Conservation (phyloP, 2,113 vertebrate genomes). For the Triplophysa dalaica region DNA sequence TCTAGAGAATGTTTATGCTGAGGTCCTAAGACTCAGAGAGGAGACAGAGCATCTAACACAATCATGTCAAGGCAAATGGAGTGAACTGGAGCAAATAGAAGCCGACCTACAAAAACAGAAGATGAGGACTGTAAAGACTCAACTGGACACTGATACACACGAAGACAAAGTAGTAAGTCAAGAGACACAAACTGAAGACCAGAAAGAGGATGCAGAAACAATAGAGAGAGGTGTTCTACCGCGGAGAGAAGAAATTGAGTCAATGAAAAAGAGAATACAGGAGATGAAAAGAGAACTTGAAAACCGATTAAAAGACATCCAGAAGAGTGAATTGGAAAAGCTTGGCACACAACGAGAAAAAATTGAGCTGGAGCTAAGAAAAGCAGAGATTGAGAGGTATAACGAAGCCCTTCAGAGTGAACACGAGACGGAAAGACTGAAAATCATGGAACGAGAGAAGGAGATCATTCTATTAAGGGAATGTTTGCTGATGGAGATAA, state of each 20-base stretch:
- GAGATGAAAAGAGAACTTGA: constrained; percentile 34
- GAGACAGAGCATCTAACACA: constrained; percentile 32
- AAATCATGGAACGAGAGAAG: constrained; percentile 39
- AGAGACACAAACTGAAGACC: constrained; percentile 20
- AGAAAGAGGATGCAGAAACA: neutral
- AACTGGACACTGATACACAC: constrained; percentile 12
- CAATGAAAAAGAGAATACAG: constrained; percentile 31
- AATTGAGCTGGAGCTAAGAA: constrained; percentile 34
- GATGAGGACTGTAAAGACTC: constrained; percentile 6
- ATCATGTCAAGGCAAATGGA: constrained; percentile 27
- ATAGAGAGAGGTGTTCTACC: neutral
- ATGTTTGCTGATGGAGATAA: constrained; percentile 49
- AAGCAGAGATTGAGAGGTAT: constrained; percentile 30
- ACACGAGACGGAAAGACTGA: constrained; percentile 19
- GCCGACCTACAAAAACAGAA: neutral
- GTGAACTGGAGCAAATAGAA: constrained; percentile 22
- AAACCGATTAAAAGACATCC: constrained; percentile 46
- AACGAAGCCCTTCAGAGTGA: constrained; percentile 19
- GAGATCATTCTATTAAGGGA: constrained; percentile 48
- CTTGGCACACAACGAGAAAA: constrained; percentile 41
- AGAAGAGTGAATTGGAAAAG: constrained; percentile 42
- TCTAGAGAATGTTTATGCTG: constrained; percentile 10
- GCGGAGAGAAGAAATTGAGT: constrained; percentile 10
- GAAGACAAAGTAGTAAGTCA: constrained; percentile 7
- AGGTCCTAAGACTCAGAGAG: constrained; percentile 27